Percentiles rank a stretch among this genome's conserved stretches.
These are phyloP conservation scores for Anser cygnoides DNA, from an alignment of 2,113 vertebrate genomes.

Conservation along the genomic window DNA sequence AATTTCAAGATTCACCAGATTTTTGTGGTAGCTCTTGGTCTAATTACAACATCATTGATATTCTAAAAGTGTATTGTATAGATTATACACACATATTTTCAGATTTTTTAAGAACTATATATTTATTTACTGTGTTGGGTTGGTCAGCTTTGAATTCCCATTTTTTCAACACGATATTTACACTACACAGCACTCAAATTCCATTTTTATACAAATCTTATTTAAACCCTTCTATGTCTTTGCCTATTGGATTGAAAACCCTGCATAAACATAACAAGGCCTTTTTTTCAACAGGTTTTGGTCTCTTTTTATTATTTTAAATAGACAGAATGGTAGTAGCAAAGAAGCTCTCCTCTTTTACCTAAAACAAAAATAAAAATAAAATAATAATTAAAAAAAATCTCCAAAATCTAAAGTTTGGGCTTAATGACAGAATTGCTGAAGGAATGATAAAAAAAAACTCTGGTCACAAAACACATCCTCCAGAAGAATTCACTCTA, in stretches of 20 bases:
- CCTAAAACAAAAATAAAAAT: neutral
- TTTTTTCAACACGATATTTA: neutral
- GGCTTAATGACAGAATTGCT: neutral
- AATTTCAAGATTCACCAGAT: neutral
- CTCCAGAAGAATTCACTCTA: neutral
- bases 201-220: neutral
- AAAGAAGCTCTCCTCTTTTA: accelerated
- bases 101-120: neutral
- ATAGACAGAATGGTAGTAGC: neutral
- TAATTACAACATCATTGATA: neutral
- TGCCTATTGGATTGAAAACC: neutral
- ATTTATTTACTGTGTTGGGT: neutral
- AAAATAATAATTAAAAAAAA: neutral
- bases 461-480: neutral
- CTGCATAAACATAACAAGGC: accelerated
- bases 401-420: neutral
- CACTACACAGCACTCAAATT: neutral
- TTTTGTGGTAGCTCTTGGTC: neutral
- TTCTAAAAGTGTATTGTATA: neutral
- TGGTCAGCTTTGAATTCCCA: neutral
- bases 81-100: neutral
- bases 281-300: neutral
- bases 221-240: neutral
- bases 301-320: neutral
- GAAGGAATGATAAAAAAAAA: neutral